These are phyloP conservation scores for Chymomyza caudatula DNA, from an alignment of 2,888 invertebrate species.

Conservation along the genomic window DNA sequence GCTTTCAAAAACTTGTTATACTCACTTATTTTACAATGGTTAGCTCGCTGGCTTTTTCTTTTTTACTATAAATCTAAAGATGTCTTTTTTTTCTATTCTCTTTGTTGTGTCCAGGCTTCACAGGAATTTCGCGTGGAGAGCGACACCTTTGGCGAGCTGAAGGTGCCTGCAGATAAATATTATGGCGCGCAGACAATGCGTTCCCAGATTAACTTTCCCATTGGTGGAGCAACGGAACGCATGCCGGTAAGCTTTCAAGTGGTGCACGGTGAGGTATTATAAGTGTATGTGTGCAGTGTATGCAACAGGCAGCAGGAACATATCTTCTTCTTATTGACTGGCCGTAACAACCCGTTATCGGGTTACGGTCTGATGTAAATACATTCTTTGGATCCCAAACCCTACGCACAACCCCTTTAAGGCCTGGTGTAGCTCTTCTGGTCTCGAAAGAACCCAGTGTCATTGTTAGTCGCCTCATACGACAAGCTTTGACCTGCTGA, in stretches of 20 bases:
- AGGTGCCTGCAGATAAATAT: slow-evolving; percentile 93
- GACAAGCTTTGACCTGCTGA: too few relatives aligned
- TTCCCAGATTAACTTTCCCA: slow-evolving; percentile 97
- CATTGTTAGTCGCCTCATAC: too few relatives aligned
- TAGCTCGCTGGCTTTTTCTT: neutral
- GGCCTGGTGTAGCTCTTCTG: too few relatives aligned
- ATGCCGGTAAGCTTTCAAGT: slow-evolving; percentile 89
- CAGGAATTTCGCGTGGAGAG: slow-evolving; percentile 81
- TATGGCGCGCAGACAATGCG: slow-evolving; percentile 98
- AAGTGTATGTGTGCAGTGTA: too few relatives aligned
- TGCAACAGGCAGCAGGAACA: too few relatives aligned
- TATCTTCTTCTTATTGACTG: too few relatives aligned
- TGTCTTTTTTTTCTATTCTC: slow-evolving; percentile 1
- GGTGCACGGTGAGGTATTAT: too few relatives aligned
- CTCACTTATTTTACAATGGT: neutral
- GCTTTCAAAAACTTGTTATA: neutral
- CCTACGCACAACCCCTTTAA: too few relatives aligned
- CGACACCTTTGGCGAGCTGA: slow-evolving; percentile 97
- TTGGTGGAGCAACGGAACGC: slow-evolving; percentile 93
- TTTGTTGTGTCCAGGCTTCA: slow-evolving; percentile 53
- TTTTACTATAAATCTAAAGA: neutral
- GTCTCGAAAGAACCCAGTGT: too few relatives aligned
- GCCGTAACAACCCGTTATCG: too few relatives aligned
- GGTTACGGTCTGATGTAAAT: too few relatives aligned
- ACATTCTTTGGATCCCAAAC: too few relatives aligned